Evolutionary conservation across 2,888 invertebrate species (phyloP).

Genomic region (Barypeithes pellucidus): DNA sequence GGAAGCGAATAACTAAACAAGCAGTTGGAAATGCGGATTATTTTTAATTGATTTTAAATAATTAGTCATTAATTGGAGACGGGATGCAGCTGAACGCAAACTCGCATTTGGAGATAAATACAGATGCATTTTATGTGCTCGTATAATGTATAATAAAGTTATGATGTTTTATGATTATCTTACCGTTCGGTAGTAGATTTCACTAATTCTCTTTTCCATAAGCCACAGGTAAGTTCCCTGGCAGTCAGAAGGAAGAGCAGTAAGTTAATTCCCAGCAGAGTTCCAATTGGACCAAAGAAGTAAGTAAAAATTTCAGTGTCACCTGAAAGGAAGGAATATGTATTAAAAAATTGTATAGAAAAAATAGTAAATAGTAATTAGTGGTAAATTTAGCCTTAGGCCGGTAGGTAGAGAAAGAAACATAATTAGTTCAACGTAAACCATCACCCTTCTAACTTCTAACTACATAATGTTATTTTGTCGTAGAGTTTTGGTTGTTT

Average conservation of each 20-base stretch:
- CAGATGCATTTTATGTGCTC: not conserved
- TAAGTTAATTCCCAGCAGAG: constrained; percentile 84
- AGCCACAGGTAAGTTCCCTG: constrained; percentile 88
- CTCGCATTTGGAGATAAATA: constrained; percentile 5
- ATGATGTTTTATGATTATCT: constrained; percentile 54
- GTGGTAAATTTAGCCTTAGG: too few relatives aligned
- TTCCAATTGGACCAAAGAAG: constrained; percentile 89
- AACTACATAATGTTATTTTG: too few relatives aligned
- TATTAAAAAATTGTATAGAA: not conserved
- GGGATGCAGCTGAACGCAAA: not conserved
- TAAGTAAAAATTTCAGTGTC: constrained; percentile 87
- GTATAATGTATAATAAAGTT: not conserved
- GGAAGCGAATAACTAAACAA: not conserved
- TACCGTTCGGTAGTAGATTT: constrained; percentile 86
- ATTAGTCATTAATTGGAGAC: constrained; percentile 9
- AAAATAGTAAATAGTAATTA: too few relatives aligned
- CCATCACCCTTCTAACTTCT: too few relatives aligned
- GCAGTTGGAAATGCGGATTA: constrained; percentile 1
- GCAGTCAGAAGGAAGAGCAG: constrained; percentile 87
- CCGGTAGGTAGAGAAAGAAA: too few relatives aligned
- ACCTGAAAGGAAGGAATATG: constrained; percentile 70
- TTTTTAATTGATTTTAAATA: constrained; percentile 13
- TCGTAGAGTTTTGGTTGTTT: too few relatives aligned
- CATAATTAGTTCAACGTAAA: too few relatives aligned
- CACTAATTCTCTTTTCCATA: constrained; percentile 91